Evolutionary conservation across 2,888 invertebrate species (phyloP).

Genomic region (Drosophila gaucha): DNA sequence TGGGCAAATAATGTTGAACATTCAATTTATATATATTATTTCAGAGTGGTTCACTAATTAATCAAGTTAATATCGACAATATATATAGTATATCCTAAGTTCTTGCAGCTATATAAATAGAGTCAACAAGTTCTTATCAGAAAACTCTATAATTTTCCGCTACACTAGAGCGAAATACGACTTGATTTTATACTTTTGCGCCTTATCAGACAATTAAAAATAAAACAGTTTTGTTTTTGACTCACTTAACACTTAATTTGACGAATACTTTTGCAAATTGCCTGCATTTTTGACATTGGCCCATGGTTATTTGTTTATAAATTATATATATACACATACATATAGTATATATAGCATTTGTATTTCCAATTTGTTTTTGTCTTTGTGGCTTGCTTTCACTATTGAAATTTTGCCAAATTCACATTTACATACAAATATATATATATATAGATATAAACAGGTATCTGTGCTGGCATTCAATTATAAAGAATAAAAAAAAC

Average conservation of each 20-base stretch:
- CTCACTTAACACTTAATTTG: conserved; percentile 7
- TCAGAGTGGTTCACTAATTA: no score
- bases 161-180: neutral
- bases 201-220: conserved; percentile 26
- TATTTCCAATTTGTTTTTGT: conserved; percentile 31
- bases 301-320: conserved; percentile 41
- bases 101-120: neutral
- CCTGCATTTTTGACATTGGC: conserved; percentile 65
- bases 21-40: no score
- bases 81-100: neutral
- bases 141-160: conserved; percentile 1
- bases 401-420: conserved; percentile 65
- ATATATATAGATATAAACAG: conserved; percentile 7
- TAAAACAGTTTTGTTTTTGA: neutral
- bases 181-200: neutral
- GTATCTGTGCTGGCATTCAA: conserved; percentile 16
- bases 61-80: no score
- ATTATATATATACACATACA: conserved; percentile 7
- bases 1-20: no score
- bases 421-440: neutral
- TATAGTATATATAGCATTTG: conserved; percentile 9
- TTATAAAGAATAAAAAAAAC: conserved; percentile 30
- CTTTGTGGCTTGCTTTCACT: conserved; percentile 12
- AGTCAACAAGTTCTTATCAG: conserved; percentile 14
- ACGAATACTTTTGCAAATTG: conserved; percentile 17